Base-by-base conservation (phyloP, 2,113 vertebrate species). In the Otolemur garnettii region DNA sequence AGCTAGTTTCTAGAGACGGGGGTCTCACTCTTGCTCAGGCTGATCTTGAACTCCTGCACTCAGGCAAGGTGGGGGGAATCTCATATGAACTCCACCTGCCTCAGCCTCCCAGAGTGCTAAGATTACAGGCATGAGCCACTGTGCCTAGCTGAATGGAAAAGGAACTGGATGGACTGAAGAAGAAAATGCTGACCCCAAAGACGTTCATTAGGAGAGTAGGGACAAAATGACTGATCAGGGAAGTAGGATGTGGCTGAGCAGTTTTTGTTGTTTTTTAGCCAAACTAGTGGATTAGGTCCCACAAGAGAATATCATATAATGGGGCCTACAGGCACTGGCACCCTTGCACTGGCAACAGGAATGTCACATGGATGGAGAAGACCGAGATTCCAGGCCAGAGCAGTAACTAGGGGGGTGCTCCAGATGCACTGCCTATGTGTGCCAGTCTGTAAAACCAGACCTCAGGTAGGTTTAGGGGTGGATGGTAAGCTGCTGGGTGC, bases 161-260 rank as follows among this genome's bases (percentile, higher is more conserved):
- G 97, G 99, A 99, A 96, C 96, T 99, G 93, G 99, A 99, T 84
- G 99, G 99, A 19, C 96, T 99, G 97, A 99, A 99, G 98, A 99
- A 99, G 99, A 92, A 99, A 99, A 91, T 99, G 98, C 99, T 77
- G 57, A 26, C 38, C 62, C 42, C 3, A 26, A 57, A 57, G 69
- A 22, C 11, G 3, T 3, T 0, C 0, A 3, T 55, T 14, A 14
- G 66, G 62, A 71, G 38, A 77, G 0, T 0, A 55, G 69, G 75
- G n/a, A 50, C 89, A 42, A 59, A 35, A 11, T 64, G 6, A 17
- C 38, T 5, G 7, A 24, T 6, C 42, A 71, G 24, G 42, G 24
- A 38, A 75, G 13, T 5, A 0, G 87, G 42, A 7, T n/a, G n/a
- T 19, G 62, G 83, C 75, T 3, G 38, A 60, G 74, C 80, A 42